These are phyloP conservation scores for Mormyrops attenuatus DNA, from an alignment of 2,797 vertebrate species.

Conservation along the genomic window DNA sequence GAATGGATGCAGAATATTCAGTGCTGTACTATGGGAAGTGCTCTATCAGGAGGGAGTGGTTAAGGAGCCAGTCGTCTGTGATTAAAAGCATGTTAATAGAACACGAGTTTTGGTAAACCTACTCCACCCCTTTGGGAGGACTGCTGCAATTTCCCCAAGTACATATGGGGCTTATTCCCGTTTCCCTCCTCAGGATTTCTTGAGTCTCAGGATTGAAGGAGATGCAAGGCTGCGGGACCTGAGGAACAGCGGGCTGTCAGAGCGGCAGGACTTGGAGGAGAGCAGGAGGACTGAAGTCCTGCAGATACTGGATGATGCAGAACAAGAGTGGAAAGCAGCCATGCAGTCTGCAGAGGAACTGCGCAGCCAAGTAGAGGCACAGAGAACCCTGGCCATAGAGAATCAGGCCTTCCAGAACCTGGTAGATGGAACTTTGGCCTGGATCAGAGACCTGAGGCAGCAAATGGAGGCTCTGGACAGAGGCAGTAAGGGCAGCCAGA, in stretches of 20 bases:
- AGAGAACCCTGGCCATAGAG: conserved; percentile 44
- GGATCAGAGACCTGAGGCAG: conserved; percentile 65
- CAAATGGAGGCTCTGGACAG: conserved; percentile 52
- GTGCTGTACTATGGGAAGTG: too few species aligned
- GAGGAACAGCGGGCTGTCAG: conserved; percentile 25
- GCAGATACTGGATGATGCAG: conserved; percentile 23
- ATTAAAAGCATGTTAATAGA: too few species aligned
- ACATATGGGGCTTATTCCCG: background rate
- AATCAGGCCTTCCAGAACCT: conserved; percentile 55
- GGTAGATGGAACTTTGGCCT: conserved; percentile 52
- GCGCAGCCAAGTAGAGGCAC: conserved; percentile 20
- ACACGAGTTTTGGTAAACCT: too few species aligned
- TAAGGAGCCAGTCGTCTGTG: too few species aligned
- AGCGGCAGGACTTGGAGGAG: conserved; percentile 36
- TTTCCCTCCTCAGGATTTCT: conserved; percentile 53
- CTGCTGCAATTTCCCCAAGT: background rate
- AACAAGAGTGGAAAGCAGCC: conserved; percentile 39
- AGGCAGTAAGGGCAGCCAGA: conserved; percentile 41
- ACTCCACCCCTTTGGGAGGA: too few species aligned
- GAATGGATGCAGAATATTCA: too few species aligned
- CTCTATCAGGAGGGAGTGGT: too few species aligned
- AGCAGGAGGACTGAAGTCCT: conserved; percentile 25
- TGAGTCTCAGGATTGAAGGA: conserved; percentile 49
- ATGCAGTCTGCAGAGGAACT: conserved; percentile 37
- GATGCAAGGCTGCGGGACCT: conserved; percentile 50